Evolutionary conservation across 2,888 invertebrate genomes (phyloP).

Genomic region (Tuberolachnus salignus): DNA sequence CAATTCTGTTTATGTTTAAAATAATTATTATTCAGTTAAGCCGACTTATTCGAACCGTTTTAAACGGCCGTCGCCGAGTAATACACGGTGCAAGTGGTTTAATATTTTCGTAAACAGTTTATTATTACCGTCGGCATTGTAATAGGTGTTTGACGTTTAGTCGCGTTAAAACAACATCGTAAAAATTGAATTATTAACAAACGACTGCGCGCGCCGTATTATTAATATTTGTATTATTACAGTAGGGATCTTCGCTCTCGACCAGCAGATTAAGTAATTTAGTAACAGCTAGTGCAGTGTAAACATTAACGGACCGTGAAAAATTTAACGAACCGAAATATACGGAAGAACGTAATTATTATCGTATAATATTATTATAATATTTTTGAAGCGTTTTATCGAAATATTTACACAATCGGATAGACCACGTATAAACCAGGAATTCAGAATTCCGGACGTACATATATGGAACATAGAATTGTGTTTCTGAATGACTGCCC

Average conservation of each 20-base stretch:
- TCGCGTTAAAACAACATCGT: slow-evolving; percentile 11
- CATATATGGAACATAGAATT: too few relatives aligned
- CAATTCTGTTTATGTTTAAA: too few relatives aligned
- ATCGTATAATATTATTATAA: background rate
- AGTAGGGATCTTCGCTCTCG: background rate
- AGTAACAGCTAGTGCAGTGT: background rate
- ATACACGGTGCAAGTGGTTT: background rate
- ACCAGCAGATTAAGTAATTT: slow-evolving; percentile 23
- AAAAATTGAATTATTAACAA: slow-evolving; percentile 44
- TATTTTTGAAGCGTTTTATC: too few relatives aligned
- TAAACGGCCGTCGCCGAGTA: too few relatives aligned
- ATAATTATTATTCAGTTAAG: too few relatives aligned
- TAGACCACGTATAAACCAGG: too few relatives aligned
- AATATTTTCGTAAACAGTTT: slow-evolving; percentile 25
- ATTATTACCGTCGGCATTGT: background rate
- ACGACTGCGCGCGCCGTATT: background rate
- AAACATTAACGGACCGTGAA: slow-evolving; percentile 28
- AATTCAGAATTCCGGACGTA: too few relatives aligned
- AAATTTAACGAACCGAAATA: slow-evolving; percentile 35
- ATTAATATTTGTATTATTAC: background rate
- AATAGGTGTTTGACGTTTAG: slow-evolving; percentile 25
- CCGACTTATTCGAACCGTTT: too few relatives aligned
- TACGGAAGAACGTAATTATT: background rate
- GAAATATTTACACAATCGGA: too few relatives aligned
- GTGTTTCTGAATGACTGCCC: too few relatives aligned